Percentiles rank a stretch among this genome's conserved stretches.
These are phyloP conservation scores for Metallyticus violacea DNA, from an alignment of 2,888 invertebrate species.

Conservation along the genomic window DNA sequence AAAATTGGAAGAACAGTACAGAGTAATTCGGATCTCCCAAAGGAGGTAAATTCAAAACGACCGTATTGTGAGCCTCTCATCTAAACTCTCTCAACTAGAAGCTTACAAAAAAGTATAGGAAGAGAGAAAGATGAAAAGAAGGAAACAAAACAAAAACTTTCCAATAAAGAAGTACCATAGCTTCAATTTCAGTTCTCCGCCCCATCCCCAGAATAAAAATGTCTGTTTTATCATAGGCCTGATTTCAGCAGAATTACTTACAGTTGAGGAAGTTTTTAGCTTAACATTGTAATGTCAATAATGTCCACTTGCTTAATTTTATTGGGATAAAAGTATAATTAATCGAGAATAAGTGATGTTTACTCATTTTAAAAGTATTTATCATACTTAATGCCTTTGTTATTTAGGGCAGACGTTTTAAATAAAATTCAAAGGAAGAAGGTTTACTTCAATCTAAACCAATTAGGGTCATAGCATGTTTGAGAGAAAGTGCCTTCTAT, in stretches of 20 bases:
- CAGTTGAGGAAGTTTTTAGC: background rate
- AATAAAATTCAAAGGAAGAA: too few relatives aligned
- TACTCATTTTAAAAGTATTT: too few relatives aligned
- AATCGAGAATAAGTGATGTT: too few relatives aligned
- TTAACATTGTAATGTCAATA: background rate
- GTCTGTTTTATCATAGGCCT: background rate
- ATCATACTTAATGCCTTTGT: too few relatives aligned
- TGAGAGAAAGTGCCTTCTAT: too few relatives aligned
- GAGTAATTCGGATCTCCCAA: background rate
- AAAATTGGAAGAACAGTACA: background rate
- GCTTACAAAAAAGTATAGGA: background rate
- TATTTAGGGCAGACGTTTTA: too few relatives aligned
- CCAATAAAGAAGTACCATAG: background rate
- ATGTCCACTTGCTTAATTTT: too few relatives aligned
- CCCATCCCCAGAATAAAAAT: background rate
- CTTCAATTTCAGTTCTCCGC: background rate
- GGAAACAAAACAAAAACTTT: background rate
- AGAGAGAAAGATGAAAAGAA: background rate
- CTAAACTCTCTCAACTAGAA: background rate
- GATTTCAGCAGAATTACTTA: background rate
- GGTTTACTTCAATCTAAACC: too few relatives aligned
- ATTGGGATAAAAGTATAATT: too few relatives aligned
- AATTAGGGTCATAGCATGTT: too few relatives aligned
- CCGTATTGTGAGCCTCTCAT: background rate
- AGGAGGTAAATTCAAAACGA: background rate